Evolutionary conservation across 2,888 invertebrate species (phyloP).

Genomic region (Pelosia muscerda): DNA sequence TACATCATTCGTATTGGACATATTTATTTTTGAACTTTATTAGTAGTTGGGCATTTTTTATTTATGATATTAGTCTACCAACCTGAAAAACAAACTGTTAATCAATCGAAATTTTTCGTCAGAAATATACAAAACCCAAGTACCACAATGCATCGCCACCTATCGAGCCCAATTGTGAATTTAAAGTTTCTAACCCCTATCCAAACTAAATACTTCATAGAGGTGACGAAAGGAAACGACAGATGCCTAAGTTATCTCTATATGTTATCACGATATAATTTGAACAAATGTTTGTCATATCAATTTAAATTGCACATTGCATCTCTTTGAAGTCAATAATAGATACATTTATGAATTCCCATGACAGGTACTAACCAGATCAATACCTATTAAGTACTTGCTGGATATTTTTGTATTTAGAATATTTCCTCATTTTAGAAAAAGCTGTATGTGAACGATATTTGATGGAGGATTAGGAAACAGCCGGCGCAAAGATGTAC

Average conservation of each 20-base stretch:
- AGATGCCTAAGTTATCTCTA: too few species aligned
- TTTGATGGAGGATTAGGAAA: constrained; percentile 49
- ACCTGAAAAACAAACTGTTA: too few species aligned
- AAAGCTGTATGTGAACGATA: constrained; percentile 48
- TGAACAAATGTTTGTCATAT: too few species aligned
- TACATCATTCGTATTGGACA: too few species aligned
- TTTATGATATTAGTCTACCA: too few species aligned
- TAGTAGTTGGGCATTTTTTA: too few species aligned
- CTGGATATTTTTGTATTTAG: constrained; percentile 14
- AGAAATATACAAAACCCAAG: background rate
- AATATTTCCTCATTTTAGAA: constrained; percentile 31
- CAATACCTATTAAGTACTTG: background rate
- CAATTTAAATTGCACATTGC: background rate
- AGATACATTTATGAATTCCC: background rate
- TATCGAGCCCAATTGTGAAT: background rate
- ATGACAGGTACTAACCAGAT: background rate
- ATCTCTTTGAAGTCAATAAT: background rate
- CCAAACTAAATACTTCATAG: background rate
- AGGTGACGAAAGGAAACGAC: too few species aligned
- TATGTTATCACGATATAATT: too few species aligned
- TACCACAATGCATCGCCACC: fast-evolving
- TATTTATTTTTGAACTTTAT: too few species aligned
- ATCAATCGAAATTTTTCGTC: too few species aligned
- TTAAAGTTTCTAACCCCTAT: background rate
- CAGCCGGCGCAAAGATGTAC: constrained; percentile 42